A percentile compares a stretch with the other conserved stretches of the same genome.
Conservation (phyloP, 2,888 invertebrate genomes). For the Cosmorhoe ocellata region DNA sequence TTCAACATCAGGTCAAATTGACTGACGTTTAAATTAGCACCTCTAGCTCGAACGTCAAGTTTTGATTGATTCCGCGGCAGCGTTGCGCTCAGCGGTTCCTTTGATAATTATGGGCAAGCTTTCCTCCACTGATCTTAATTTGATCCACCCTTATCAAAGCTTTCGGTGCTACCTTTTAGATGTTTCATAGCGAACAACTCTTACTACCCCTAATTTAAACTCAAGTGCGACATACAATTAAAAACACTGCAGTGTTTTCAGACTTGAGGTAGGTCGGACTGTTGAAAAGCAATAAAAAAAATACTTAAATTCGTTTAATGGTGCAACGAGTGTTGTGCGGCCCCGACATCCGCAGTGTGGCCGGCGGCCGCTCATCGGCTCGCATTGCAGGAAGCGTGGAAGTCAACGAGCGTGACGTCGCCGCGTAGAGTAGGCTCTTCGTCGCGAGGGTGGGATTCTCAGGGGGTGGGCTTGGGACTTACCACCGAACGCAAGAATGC, state of each 20-base stretch:
- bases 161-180: slow-evolving; percentile 25
- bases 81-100: background rate
- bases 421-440: slow-evolving; percentile 52
- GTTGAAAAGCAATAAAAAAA: slow-evolving; percentile 28
- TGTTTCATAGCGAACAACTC: background rate
- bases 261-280: slow-evolving; percentile 29
- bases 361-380: slow-evolving; percentile 31
- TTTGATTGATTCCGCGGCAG: slow-evolving; percentile 5
- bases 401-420: slow-evolving; percentile 45
- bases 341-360: slow-evolving; percentile 43
- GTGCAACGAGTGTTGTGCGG: slow-evolving; percentile 22
- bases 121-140: slow-evolving; percentile 1
- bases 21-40: slow-evolving; percentile 1
- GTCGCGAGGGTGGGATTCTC: slow-evolving; percentile 52
- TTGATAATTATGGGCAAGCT: slow-evolving; percentile 1
- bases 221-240: slow-evolving; percentile 32
- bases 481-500: slow-evolving; percentile 66
- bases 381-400: slow-evolving; percentile 44
- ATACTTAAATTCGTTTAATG: slow-evolving; percentile 24
- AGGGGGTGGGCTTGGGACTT: slow-evolving; percentile 44
- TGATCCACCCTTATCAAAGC: slow-evolving; percentile 5
- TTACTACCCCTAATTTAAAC: slow-evolving; percentile 33
- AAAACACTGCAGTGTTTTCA: no score
- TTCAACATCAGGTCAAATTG: background rate
- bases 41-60: background rate